A percentile compares a stretch with the other conserved stretches of the same genome.
Conservation (phyloP, 1,140 invertebrate genomes). For the Babylonia areolata region DNA sequence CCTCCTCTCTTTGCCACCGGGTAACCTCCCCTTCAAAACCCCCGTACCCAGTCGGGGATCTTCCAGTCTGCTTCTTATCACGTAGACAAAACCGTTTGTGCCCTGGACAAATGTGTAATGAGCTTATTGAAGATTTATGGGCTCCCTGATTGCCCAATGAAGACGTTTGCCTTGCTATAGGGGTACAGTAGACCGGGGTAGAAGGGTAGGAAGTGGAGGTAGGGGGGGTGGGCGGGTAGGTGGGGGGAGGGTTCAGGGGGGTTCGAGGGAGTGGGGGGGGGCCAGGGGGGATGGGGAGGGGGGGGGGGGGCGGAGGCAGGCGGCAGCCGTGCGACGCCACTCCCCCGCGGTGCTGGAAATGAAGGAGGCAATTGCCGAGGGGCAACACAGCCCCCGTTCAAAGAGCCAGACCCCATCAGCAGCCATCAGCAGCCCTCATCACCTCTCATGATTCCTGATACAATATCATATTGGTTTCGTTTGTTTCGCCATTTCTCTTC, state of each 20-base stretch:
- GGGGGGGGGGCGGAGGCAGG: neutral
- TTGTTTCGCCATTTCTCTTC: conserved; percentile 34
- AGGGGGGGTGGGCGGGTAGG: too few species aligned
- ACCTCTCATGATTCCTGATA: conserved; percentile 36
- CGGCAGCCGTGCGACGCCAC: conserved; percentile 22
- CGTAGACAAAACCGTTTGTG: conserved; percentile 40
- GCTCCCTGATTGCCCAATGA: conserved; percentile 38
- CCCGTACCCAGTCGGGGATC: conserved; percentile 5
- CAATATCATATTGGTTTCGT: conserved; percentile 41
- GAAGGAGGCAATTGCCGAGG: conserved; percentile 25
- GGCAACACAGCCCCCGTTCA: conserved; percentile 16
- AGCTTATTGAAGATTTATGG: conserved; percentile 44
- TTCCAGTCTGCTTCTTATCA: conserved; percentile 35
- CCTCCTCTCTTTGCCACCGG: neutral
- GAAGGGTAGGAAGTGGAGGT: too few species aligned
- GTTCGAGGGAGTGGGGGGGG: too few species aligned
- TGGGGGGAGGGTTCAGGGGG: too few species aligned
- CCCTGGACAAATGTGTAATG: conserved; percentile 41
- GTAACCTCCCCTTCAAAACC: neutral
- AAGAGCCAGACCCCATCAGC: conserved; percentile 12
- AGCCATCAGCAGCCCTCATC: conserved; percentile 26
- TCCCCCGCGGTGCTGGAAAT: conserved; percentile 28
- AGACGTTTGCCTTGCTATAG: conserved; percentile 7
- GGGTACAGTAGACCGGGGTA: too few species aligned
- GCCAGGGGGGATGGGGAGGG: too few species aligned